Conservation (phyloP, 37 sponge, comb jelly and placozoan species). For the Spongilla lacustris region DNA sequence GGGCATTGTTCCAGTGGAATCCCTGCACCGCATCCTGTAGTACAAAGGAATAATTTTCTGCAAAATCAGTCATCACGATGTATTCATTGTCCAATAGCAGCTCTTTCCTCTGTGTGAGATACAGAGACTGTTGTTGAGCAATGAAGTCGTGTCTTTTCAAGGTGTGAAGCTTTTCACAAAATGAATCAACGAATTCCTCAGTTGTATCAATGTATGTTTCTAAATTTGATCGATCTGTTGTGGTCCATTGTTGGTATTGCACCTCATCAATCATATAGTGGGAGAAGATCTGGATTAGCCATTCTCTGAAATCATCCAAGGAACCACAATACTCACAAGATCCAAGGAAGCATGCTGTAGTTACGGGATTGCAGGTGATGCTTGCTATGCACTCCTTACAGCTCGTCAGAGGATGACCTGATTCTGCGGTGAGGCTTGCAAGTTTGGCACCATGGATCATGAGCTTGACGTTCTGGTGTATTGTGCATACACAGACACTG, state of each 20-base stretch:
- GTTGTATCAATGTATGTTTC: slow-evolving; percentile 34
- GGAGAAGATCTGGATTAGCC: slow-evolving; percentile 8
- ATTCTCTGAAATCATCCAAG: neutral
- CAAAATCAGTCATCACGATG: slow-evolving; percentile 41
- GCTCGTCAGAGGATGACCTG: neutral
- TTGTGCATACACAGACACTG: slow-evolving; percentile 63
- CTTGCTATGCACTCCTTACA: slow-evolving; percentile 39
- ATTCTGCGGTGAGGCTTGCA: neutral
- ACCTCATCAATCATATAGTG: slow-evolving; percentile 41
- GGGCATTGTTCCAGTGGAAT: slow-evolving; percentile 67
- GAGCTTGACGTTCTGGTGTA: slow-evolving; percentile 60
- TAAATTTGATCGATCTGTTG: slow-evolving; percentile 38
- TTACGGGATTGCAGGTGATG: slow-evolving; percentile 47
- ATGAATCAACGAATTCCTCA: slow-evolving; percentile 45
- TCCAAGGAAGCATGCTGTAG: slow-evolving; percentile 31
- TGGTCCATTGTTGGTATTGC: slow-evolving; percentile 45
- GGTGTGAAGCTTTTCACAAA: slow-evolving; percentile 28
- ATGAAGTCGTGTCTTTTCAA: slow-evolving; percentile 27
- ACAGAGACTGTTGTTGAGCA: slow-evolving; percentile 40
- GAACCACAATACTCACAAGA: slow-evolving; percentile 28
- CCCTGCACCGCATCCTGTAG: slow-evolving; percentile 60
- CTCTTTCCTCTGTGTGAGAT: neutral
- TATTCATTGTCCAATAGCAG: slow-evolving; percentile 21
- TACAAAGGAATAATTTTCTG: slow-evolving; percentile 62
- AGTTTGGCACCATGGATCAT: slow-evolving; percentile 19